A percentile compares a stretch with the other conserved stretches of the same genome.
Evolutionary conservation across 2,113 vertebrate genomes (phyloP).

Genomic region (Phalacrocorax carbo): DNA sequence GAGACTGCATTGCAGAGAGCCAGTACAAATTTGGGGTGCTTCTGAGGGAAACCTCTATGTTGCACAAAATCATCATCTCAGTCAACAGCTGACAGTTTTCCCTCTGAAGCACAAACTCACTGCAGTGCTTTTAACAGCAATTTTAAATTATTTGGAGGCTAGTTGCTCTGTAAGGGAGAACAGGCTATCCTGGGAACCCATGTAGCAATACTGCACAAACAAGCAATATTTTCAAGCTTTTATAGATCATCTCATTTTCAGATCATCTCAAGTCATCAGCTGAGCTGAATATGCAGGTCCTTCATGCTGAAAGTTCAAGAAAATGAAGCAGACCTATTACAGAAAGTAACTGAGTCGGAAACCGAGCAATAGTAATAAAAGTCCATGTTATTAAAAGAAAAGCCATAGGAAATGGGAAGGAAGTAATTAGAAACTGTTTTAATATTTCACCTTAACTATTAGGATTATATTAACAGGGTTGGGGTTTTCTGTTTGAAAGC

Average conservation of each 20-base stretch:
- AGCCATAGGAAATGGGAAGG: constrained; percentile 65
- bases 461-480: constrained; percentile 42
- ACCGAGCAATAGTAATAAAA: constrained; percentile 48
- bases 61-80: background rate
- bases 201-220: background rate
- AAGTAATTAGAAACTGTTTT: constrained; percentile 66
- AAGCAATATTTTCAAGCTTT: background rate
- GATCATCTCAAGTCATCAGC: background rate
- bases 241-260: background rate
- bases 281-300: background rate
- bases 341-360: constrained; percentile 59
- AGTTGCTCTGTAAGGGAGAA: background rate
- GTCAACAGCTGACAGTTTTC: background rate
- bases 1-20: rapidly evolving
- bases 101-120: background rate
- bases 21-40: background rate
- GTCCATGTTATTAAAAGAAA: constrained; percentile 47
- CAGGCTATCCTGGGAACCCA: background rate
- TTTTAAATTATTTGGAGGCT: background rate
- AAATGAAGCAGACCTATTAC: constrained; percentile 55
- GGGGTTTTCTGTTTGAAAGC: constrained; percentile 11
- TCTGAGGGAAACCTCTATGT: background rate
- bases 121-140: background rate
- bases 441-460: constrained; percentile 49
- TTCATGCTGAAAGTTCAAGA: constrained; percentile 13